Evolutionary conservation across 2,797 vertebrate genomes (phyloP).

Genomic region (Varecia variegata): DNA sequence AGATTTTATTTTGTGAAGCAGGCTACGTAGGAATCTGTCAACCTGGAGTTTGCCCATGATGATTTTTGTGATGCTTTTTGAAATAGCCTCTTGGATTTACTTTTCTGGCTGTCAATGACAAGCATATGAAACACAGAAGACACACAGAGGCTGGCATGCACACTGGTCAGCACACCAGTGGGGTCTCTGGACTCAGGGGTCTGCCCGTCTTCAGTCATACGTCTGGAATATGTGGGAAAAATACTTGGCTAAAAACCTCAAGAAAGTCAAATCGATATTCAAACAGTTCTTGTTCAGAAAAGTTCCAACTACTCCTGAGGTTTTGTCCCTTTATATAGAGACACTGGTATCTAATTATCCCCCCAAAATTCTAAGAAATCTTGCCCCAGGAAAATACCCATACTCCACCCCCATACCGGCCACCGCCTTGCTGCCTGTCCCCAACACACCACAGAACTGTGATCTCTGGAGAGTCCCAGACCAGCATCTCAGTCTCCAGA

Average conservation of each 20-base stretch:
- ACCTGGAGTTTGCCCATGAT: neutral
- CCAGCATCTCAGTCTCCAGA: neutral
- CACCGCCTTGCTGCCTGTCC: rapidly evolving
- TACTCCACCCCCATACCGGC: rapidly evolving
- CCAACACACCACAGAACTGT: neutral
- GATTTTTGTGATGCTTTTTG: neutral
- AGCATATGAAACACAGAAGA: constrained; percentile 46
- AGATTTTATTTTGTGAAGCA: neutral
- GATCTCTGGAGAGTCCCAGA: neutral
- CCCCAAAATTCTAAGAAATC: constrained; percentile 35
- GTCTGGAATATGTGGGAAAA: neutral
- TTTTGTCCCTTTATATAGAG: neutral
- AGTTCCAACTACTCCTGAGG: neutral
- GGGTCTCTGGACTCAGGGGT: neutral
- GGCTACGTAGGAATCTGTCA: neutral
- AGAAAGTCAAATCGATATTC: neutral
- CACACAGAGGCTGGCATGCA: constrained; percentile 67
- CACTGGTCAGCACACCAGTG: constrained; percentile 22
- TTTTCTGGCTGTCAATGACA: constrained; percentile 75
- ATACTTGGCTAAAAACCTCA: neutral
- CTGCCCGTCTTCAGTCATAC: neutral
- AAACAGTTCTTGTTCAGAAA: neutral
- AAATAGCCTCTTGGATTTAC: constrained; percentile 68
- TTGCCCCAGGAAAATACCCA: neutral
- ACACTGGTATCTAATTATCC: neutral